Percentiles rank a stretch among this genome's conserved stretches.
These are phyloP conservation scores for Crepidodera aurea DNA, from an alignment of 2,888 invertebrate genomes.

Conservation along the genomic window DNA sequence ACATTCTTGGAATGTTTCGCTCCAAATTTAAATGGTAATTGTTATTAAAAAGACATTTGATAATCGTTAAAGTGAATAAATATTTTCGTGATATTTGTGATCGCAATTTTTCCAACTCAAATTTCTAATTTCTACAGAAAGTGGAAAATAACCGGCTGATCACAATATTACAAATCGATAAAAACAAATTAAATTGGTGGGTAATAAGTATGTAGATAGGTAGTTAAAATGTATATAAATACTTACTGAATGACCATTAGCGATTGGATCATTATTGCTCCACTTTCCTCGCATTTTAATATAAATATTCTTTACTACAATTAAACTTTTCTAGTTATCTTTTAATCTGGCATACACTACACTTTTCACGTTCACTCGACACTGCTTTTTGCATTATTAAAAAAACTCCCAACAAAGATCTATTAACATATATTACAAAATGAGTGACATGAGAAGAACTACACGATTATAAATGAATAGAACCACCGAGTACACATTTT, in stretches of 20 bases:
- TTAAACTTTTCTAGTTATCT: slow-evolving; percentile 14
- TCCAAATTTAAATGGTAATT: too few relatives aligned
- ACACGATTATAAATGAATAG: slow-evolving; percentile 1
- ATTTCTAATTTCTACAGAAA: too few relatives aligned
- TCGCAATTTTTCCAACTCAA: too few relatives aligned
- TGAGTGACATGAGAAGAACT: slow-evolving; percentile 22
- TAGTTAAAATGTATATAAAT: background rate
- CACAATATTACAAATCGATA: too few relatives aligned
- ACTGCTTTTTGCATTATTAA: slow-evolving; percentile 24
- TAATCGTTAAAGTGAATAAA: too few relatives aligned
- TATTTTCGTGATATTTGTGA: too few relatives aligned
- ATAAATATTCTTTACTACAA: background rate
- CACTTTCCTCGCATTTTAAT: slow-evolving; percentile 38
- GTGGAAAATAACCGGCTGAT: too few relatives aligned
- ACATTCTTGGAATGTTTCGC: too few relatives aligned
- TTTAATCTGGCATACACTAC: slow-evolving; percentile 6
- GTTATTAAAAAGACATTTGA: too few relatives aligned
- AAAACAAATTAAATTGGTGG: background rate
- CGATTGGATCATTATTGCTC: slow-evolving; percentile 28
- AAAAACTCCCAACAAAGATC: slow-evolving; percentile 18
- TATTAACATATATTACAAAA: slow-evolving; percentile 27
- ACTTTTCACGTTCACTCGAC: slow-evolving; percentile 25
- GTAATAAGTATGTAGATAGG: background rate
- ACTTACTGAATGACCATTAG: slow-evolving; percentile 33
- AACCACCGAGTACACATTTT: slow-evolving; percentile 7